Evolutionary conservation across 2,888 invertebrate genomes (phyloP), one percentile per base, ranked within the genome.

Genomic region (Baronia brevicornis): DNA sequence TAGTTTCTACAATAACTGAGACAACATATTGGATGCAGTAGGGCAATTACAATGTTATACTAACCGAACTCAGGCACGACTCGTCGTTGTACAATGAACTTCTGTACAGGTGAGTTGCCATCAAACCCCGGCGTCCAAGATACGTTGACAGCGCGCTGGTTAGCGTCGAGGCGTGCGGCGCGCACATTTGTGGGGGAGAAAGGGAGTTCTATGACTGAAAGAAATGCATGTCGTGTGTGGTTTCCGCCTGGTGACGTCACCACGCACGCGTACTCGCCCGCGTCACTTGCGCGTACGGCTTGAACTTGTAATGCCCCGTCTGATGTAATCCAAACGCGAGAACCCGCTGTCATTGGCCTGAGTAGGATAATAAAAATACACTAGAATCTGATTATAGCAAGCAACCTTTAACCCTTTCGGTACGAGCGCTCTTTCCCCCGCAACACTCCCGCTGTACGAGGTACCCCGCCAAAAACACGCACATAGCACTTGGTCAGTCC

Each of bases 51-150:
- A n/a, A n/a, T 19, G 5, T 6, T 5, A n/a, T 13, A 67, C 87
- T 85, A 79, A 94, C 94, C 94, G 48, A 94, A 86, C 69, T 93
- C 93, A 1, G 95, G 93, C 12, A 97, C 93, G 54, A 95, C 92
- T 41, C 96, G 88, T 68, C 92, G 92, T 67, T 98, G 96, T 32
- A 98, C 89, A 43, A 96, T 95, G 68, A 94, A 98, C 63, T 96
- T 94, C 52, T 92, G 88, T 36, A 98, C 92, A 5, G 96, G 95
- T 58, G 96, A 96, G 71, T 99, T 98, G 33, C 99, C 99, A 78
- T 98, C 96, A 71, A 98, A 99, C 13, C 96, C 96, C 0, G 96
- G 93, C 5, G 93, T 93, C 98, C 98, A 99, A 9, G 92, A 91
- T 2, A 98, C 90, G 60, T 96, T 95, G 42, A 98, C 94, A 13